phyloP scores from a whole-genome alignment of 92 coral and sea anemone genomes.

The Palythoa caribaeorum region DNA sequence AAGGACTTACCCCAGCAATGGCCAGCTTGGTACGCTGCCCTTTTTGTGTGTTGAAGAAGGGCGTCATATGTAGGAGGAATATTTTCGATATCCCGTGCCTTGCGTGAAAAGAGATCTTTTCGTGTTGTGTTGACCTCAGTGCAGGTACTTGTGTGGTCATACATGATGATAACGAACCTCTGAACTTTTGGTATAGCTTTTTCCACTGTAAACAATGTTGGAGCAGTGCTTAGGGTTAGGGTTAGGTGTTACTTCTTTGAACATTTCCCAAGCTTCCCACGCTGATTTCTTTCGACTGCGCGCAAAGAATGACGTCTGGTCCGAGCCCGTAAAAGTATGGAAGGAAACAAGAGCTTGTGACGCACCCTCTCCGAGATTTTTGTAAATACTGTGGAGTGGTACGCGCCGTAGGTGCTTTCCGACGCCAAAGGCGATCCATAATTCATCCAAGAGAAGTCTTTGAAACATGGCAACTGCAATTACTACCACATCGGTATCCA shows the following conservation, averaged over 20 bases:
- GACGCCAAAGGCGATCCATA: no score
- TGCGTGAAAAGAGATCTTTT: constrained; percentile 46
- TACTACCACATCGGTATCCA: not conserved
- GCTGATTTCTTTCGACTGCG: constrained; percentile 55
- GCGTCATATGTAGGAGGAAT: constrained; percentile 65
- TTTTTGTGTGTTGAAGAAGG: not conserved
- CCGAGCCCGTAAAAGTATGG: constrained; percentile 77
- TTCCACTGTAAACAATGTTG: constrained; percentile 48
- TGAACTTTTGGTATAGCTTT: not conserved
- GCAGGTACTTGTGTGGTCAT: no score
- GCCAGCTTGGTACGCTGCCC: no score
- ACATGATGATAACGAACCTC: no score
- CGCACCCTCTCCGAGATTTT: constrained; percentile 42
- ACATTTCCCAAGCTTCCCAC: constrained; percentile 47
- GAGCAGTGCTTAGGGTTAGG: constrained; percentile 32
- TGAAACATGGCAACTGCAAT: no score
- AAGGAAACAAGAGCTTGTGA: constrained; percentile 61
- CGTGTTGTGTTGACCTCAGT: no score
- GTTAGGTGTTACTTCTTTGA: constrained; percentile 33
- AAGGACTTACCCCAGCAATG: no score
- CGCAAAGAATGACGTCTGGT: constrained; percentile 52
- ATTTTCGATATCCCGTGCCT: constrained; percentile 47
- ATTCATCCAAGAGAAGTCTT: no score
- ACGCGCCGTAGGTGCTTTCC: no score
- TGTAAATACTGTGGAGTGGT: no score